phyloP scores from a whole-genome alignment of 2,797 vertebrate species.

The Ctenosaura bakeri region DNA sequence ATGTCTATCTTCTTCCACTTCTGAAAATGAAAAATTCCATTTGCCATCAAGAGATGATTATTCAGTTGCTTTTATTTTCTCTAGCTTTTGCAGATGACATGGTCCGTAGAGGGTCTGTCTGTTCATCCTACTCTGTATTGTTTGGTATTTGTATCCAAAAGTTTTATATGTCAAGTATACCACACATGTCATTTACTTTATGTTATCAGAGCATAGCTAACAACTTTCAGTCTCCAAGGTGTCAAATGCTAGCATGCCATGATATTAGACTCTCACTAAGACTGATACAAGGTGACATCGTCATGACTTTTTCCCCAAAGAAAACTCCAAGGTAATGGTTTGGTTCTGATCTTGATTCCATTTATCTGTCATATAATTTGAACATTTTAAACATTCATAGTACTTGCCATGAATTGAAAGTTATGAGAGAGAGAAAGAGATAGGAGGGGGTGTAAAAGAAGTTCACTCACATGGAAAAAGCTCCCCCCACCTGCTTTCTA shows the following conservation, averaged over 20 bases:
- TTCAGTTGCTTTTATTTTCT: background rate
- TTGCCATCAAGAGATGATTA: background rate
- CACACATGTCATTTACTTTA: background rate
- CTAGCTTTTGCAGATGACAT: background rate
- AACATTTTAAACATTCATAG: background rate
- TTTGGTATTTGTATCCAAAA: background rate
- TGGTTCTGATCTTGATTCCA: background rate
- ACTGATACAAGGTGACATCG: conserved; percentile 5
- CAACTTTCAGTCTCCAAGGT: background rate
- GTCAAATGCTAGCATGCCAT: background rate
- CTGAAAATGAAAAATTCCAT: background rate
- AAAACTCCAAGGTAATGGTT: background rate
- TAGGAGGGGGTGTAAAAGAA: background rate
- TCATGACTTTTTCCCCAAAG: background rate
- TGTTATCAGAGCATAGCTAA: background rate
- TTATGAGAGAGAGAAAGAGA: background rate
- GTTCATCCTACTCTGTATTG: background rate
- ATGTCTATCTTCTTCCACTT: background rate
- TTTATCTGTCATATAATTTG: background rate
- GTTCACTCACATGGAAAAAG: background rate
- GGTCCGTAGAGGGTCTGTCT: background rate
- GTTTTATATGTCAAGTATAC: background rate
- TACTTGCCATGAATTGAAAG: no score
- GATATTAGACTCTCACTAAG: background rate
- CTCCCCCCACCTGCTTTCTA: no score